Evolutionary conservation across 2,113 vertebrate species (phyloP).

Genomic region (Anguilla rostrata): DNA sequence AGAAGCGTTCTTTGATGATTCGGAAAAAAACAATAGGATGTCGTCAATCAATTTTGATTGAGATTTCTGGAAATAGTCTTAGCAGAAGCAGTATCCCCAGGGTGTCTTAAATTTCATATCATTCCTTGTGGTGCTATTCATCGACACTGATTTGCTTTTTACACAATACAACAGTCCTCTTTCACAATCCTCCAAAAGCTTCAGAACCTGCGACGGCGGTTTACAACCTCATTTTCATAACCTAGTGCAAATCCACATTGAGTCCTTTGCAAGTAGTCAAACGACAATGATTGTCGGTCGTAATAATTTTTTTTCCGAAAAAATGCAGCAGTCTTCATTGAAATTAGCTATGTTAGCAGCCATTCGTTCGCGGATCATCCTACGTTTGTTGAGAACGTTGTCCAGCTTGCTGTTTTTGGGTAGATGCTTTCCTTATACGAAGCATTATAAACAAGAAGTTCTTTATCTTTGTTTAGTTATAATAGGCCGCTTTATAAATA

Average conservation of each 20-base stretch:
- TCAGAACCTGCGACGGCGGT: background rate
- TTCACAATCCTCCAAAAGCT: background rate
- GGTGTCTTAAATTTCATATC: background rate
- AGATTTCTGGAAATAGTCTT: background rate
- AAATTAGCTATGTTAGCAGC: background rate
- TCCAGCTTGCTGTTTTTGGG: background rate
- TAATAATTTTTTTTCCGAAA: background rate
- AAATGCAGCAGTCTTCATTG: background rate
- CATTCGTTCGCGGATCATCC: background rate
- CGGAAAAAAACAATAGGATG: background rate
- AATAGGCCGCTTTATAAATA: background rate
- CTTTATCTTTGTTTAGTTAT: background rate
- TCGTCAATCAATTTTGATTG: background rate
- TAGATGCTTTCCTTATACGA: background rate
- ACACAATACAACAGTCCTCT: background rate
- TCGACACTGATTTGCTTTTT: background rate
- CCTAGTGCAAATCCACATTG: background rate
- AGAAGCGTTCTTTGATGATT: background rate
- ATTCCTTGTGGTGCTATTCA: background rate
- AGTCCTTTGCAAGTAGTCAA: background rate
- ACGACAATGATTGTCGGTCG: background rate
- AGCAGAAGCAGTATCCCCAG: background rate
- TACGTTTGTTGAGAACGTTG: background rate
- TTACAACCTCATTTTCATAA: slow-evolving; percentile 9
- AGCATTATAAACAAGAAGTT: background rate